phyloP scores from a whole-genome alignment of 2,888 invertebrate species.

The Amiota communis region DNA sequence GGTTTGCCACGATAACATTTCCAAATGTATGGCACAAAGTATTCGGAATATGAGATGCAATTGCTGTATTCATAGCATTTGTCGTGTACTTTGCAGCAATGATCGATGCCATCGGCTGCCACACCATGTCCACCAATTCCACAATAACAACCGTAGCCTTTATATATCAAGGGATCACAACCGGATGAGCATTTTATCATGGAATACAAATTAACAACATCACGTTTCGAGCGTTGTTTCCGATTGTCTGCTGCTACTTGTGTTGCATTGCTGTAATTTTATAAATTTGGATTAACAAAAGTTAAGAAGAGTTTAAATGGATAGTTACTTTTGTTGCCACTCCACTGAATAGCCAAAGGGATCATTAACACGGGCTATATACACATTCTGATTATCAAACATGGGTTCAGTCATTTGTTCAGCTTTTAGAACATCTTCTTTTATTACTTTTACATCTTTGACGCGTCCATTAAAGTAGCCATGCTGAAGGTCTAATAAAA shows the following conservation, averaged over 20 bases:
- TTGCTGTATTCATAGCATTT: conserved; percentile 86
- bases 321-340: conserved; percentile 63
- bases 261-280: background rate
- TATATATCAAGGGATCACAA: conserved; percentile 87
- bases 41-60: conserved; percentile 86
- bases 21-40: conserved; percentile 92
- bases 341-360: conserved; percentile 72
- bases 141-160: conserved; percentile 93
- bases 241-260: conserved; percentile 41
- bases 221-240: conserved; percentile 79
- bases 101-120: conserved; percentile 84
- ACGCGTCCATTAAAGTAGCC: conserved; percentile 51
- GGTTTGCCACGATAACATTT: conserved; percentile 85
- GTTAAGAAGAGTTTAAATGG: background rate
- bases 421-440: background rate
- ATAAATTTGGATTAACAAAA: background rate
- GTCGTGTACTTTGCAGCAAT: conserved; percentile 90
- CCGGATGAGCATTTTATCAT: conserved; percentile 90
- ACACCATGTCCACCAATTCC: conserved; percentile 88
- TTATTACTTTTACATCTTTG: conserved; percentile 48
- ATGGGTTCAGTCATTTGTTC: background rate
- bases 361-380: conserved; percentile 70
- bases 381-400: conserved; percentile 58
- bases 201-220: conserved; percentile 86
- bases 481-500: conserved; percentile 44